Base-by-base conservation (phyloP, 2,113 vertebrate species). In the Athene noctua region DNA sequence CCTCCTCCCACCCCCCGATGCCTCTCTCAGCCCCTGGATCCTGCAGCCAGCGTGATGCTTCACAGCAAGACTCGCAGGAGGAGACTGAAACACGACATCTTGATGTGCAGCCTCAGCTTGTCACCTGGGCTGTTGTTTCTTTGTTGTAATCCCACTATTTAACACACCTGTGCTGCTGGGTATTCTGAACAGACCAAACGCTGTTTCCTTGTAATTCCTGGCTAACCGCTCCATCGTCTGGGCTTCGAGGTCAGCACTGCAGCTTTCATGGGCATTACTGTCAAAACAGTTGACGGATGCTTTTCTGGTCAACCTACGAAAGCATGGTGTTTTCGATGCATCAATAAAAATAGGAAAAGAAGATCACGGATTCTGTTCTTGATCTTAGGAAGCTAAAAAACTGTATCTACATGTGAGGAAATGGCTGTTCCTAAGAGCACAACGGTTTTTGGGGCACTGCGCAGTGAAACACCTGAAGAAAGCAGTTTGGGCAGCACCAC, bases 361-460 rank as follows among this genome's bases (percentile, higher is more conserved):
- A 21, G 55, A 46, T 25, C 3, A 63, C 1, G 9, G 26, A 77
- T 66, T 86, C 67, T 75, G 15, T 52, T 78, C 12, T 30, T 61
- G 4, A 77, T 15, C 36, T 67, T 36, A 55, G 2, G 6, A 66
- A 89, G 14, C 20, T 40, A 77, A 61, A 71, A 54, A 34, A 5
- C 19, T 30, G 2, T 27, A 26, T 20, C 15, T 22, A 81, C 16
- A 20, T 42, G 54, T 4, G 13, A 81, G 10, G 51, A 66, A 85
- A 70, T 1, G 1, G 30, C n/a, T 63, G 67, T 32, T 66, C 26
- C 26, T 12, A 40, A 68, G 27, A 57, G 9, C 8, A 61, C 13
- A 15, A 32, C 0, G 0, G 8, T 4, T 7, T 57, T 79, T 44
- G 9, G 57, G 44, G 20, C 36, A 17, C 1, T 30, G 23, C 13